Evolutionary conservation across 2,888 invertebrate genomes (phyloP).

Genomic region (Osmoderma eremita): DNA sequence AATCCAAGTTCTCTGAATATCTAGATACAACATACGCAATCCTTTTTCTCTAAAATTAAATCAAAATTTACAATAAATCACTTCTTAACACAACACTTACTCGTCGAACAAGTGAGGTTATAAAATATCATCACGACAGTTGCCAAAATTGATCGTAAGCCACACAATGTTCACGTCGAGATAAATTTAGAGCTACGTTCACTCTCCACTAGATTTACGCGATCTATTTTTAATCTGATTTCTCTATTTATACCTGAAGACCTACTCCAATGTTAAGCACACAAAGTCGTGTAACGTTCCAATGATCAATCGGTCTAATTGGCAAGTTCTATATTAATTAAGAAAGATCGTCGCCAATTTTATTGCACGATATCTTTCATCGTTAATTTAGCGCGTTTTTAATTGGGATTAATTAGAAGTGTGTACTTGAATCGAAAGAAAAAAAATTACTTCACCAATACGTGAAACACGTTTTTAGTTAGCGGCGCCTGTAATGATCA

Average conservation of each 20-base stretch:
- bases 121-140: not conserved
- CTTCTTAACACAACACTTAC: not conserved
- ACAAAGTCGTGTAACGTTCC: no score
- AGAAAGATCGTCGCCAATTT: not conserved
- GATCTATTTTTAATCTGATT: slow-evolving; percentile 3
- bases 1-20: no score
- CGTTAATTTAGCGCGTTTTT: slow-evolving; percentile 6
- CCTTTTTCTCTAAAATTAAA: not conserved
- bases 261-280: no score
- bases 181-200: slow-evolving; percentile 1
- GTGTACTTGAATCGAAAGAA: not conserved
- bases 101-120: not conserved
- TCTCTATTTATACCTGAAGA: not conserved
- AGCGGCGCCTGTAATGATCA: slow-evolving; percentile 6
- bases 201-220: slow-evolving; percentile 1
- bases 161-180: not conserved
- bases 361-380: not conserved
- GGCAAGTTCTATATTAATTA: no score
- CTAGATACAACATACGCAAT: no score
- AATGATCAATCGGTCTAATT: no score
- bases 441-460: not conserved
- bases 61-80: slow-evolving; percentile 1
- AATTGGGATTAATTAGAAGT: slow-evolving; percentile 15
- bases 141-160: slow-evolving; percentile 3
- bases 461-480: slow-evolving; percentile 13